Conservation (phyloP, 1,140 invertebrate genomes). For the Drosophila sp. region DNA sequence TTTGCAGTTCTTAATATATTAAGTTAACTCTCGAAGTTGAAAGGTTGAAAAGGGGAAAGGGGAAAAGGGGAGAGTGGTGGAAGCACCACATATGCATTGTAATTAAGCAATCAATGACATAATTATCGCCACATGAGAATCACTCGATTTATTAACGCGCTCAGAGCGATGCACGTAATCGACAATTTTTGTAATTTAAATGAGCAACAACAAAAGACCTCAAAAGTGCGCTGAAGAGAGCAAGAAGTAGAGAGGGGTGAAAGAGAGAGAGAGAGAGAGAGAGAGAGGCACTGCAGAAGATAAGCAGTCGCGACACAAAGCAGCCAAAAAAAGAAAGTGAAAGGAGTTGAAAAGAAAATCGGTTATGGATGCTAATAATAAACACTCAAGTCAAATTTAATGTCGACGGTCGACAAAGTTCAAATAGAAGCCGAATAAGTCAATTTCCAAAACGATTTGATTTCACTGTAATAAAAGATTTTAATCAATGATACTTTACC, state of each 20-base stretch:
- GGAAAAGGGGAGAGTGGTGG: too few relatives aligned
- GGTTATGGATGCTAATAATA: not conserved
- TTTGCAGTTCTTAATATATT: constrained; percentile 54
- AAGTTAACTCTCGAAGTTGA: constrained; percentile 39
- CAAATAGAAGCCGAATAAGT: constrained; percentile 37
- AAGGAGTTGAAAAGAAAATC: constrained; percentile 2
- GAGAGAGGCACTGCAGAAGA: constrained; percentile 8
- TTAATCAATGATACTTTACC: not conserved
- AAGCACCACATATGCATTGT: constrained; percentile 80
- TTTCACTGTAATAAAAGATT: constrained; percentile 13
- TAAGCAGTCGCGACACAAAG: constrained; percentile 55
- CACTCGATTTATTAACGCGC: constrained; percentile 81
- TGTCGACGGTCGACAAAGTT: constrained; percentile 7
- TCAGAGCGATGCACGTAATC: constrained; percentile 38
- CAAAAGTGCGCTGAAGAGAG: constrained; percentile 7
- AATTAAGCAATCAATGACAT: constrained; percentile 82
- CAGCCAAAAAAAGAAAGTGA: constrained; percentile 64
- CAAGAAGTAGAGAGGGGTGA: not conserved
- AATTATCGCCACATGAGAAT: constrained; percentile 80
- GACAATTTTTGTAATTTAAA: constrained; percentile 75
- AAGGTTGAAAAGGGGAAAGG: too few relatives aligned
- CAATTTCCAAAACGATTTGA: constrained; percentile 30
- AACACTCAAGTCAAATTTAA: constrained; percentile 15
- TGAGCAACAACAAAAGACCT: constrained; percentile 53
- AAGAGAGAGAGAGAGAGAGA: not conserved